Base-by-base conservation (phyloP, 92 coral and sea anemone species). In the Palythoa grandiflora region DNA sequence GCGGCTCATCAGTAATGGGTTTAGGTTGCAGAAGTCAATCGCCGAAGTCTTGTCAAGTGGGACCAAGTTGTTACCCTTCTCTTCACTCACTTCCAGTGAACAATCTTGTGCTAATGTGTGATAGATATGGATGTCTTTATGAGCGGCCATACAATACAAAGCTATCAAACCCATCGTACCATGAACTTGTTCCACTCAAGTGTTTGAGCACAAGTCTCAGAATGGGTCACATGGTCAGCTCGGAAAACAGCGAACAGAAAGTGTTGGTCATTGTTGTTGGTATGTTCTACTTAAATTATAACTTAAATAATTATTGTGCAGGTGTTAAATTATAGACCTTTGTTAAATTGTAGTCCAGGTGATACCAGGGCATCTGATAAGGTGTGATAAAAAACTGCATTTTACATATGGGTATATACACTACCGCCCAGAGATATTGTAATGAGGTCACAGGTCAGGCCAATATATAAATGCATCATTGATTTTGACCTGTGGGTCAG, bases 71-170 rank as follows among this genome's bases (percentile, higher is more conserved):
- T 16, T 77, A 80, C 60, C 96, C 98, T 1, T 61, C 94, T 9
- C 93, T 95, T 38, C 98, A 95, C 77, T 73, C 94, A 2, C 37
- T 88, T 2, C 91, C 92, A 77, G 94, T 89, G 15, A 63, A 86
- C 21, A 91, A 90, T 78, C 76, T 95, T 17, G 93, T 95, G 51
- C 83, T 96, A 11, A 60, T 90, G 92, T 90, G 91, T 28, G 98
- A 96, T 72, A 79, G 88, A 7, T 94, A 96, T 89, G 95, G 98
- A 73, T 96, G 98, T 87, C 86, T 96, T 37, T 96, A 92, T 63
- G 95, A 95, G n/a, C 91, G 98, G 17, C 95, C 96, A 1, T 94
- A 80, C 87, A 95, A 95, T 40, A 96, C 98, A 12, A 96, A 96
- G 93, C 90, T 96, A 73, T 88, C 94, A 17, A 89, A 74, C 47